Conservation (phyloP, 2,797 vertebrate genomes). For the Sebastes wilsoni region DNA sequence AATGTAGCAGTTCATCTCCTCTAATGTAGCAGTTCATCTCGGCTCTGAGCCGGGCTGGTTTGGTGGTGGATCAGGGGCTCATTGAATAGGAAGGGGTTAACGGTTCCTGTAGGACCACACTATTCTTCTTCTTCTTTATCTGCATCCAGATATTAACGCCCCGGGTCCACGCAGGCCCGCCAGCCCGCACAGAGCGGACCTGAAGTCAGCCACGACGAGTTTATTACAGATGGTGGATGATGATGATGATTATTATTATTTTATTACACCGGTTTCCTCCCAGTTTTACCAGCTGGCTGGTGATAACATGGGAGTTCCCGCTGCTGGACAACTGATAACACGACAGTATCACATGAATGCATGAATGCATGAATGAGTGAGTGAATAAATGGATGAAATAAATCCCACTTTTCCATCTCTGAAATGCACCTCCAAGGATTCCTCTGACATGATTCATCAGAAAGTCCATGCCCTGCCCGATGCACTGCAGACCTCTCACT, state of each 20-base stretch:
- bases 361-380: neutral
- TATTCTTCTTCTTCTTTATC: slow-evolving; percentile 11
- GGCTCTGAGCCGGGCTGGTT: slow-evolving; percentile 14
- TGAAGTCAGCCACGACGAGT: neutral
- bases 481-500: neutral
- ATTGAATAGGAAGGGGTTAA: slow-evolving; percentile 45
- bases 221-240: neutral
- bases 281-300: neutral
- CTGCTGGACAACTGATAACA: neutral
- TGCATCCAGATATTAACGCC: neutral
- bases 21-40: neutral
- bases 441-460: slow-evolving; percentile 35
- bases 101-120: slow-evolving; percentile 24
- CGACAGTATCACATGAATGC: neutral
- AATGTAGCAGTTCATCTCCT: too few species aligned
- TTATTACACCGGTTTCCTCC: slow-evolving; percentile 34
- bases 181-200: neutral
- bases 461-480: neutral
- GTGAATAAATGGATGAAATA: slow-evolving; percentile 19
- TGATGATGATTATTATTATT: neutral
- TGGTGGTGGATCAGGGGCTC: slow-evolving; percentile 19
- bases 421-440: neutral
- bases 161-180: slow-evolving; percentile 12
- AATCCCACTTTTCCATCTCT: neutral
- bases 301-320: neutral